These are phyloP conservation scores for Lepilemur septentrionalis DNA, from an alignment of 2,797 vertebrate species.

Conservation along the genomic window DNA sequence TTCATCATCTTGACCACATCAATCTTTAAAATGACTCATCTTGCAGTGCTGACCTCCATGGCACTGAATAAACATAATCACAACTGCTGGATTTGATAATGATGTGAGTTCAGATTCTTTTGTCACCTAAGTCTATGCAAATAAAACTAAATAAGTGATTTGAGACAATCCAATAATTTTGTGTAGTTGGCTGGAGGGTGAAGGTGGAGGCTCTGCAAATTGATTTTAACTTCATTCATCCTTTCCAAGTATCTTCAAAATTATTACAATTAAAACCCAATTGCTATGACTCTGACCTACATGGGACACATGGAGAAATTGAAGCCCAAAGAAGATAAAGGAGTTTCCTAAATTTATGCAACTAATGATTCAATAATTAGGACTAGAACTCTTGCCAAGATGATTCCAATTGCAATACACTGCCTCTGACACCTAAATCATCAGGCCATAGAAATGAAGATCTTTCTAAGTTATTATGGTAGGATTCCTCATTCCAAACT, in stretches of 20 bases:
- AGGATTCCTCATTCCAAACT: neutral
- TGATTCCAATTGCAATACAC: neutral
- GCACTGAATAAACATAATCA: slow-evolving; percentile 1
- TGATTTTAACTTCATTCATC: neutral
- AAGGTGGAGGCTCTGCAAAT: neutral
- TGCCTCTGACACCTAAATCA: neutral
- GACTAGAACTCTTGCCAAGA: neutral
- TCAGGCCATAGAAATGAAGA: neutral
- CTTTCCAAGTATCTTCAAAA: slow-evolving; percentile 25
- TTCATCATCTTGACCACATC: slow-evolving; percentile 26
- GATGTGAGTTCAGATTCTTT: neutral
- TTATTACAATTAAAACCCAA: neutral
- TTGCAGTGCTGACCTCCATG: neutral
- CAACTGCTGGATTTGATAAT: neutral
- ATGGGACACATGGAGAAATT: neutral
- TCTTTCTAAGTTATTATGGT: neutral
- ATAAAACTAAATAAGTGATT: slow-evolving; percentile 19
- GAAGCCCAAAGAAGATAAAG: neutral
- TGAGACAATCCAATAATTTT: neutral
- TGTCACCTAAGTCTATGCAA: neutral
- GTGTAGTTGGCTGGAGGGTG: neutral
- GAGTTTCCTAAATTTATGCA: neutral
- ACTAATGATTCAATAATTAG: neutral
- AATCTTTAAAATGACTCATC: slow-evolving; percentile 24
- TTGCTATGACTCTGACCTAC: neutral